Conservation (phyloP, 1,140 invertebrate species). For the Pteromalus puparum region DNA sequence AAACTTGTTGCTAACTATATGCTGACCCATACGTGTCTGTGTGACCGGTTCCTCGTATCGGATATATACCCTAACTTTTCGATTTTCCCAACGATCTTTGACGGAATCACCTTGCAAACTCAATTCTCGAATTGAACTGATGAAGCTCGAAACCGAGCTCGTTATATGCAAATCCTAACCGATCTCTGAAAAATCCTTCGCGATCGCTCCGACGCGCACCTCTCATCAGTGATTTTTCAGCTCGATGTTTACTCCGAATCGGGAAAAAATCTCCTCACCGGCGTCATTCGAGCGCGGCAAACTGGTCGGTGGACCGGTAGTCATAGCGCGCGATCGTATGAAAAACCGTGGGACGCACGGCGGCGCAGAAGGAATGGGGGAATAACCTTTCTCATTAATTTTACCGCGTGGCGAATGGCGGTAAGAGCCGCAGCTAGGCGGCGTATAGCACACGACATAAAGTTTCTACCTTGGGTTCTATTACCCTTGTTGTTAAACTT, state of each 20-base stretch:
- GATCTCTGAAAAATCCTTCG: too few species aligned
- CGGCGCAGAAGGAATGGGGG: conserved; percentile 38
- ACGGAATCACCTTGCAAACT: too few species aligned
- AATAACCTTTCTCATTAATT: conserved; percentile 60
- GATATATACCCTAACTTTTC: too few species aligned
- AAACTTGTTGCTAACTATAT: neutral
- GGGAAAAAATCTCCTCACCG: neutral
- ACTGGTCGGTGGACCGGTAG: neutral
- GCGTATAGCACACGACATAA: conserved; percentile 56
- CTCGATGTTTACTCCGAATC: too few species aligned
- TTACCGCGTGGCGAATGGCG: conserved; percentile 55
- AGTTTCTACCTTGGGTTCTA: conserved; percentile 65
- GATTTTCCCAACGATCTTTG: too few species aligned
- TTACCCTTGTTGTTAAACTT: conserved; percentile 75
- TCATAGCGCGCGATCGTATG: conserved; percentile 35
- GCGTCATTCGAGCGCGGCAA: neutral
- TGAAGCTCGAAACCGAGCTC: too few species aligned
- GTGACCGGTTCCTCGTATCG: too few species aligned
- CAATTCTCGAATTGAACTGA: too few species aligned
- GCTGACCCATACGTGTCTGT: neutral
- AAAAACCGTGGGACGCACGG: conserved; percentile 38
- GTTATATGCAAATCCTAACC: too few species aligned
- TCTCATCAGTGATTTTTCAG: too few species aligned
- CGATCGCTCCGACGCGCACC: too few species aligned
- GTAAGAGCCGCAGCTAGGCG: conserved; percentile 27